These are phyloP conservation scores for Rhabdomys pumilio DNA, from an alignment of 2,797 vertebrate species.

Conservation along the genomic window DNA sequence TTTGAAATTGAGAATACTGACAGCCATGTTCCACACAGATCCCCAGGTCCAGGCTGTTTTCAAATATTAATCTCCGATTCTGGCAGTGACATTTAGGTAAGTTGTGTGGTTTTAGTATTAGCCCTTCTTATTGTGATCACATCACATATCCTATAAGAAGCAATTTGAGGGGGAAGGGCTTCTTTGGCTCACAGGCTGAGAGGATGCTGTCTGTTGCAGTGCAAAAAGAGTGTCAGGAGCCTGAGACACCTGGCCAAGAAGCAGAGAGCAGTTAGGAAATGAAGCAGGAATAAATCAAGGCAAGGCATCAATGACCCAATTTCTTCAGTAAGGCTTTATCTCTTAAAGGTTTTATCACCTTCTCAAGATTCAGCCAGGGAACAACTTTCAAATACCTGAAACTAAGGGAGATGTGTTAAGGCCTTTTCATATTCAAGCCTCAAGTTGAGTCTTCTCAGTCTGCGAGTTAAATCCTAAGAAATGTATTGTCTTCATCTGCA, in stretches of 20 bases:
- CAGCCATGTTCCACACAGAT: not conserved
- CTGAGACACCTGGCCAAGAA: not conserved
- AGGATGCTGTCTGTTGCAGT: not conserved
- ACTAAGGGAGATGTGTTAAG: not conserved
- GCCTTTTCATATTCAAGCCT: not conserved
- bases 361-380: not conserved
- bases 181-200: not conserved
- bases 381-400: not conserved
- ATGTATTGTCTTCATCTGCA: not conserved
- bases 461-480: no score
- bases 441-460: not conserved
- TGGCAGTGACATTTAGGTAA: not conserved
- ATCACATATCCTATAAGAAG: not conserved
- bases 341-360: not conserved
- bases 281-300: not conserved
- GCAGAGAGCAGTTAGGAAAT: not conserved
- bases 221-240: no score
- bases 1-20: not conserved
- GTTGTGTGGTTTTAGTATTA: not conserved
- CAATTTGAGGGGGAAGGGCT: not conserved
- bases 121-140: not conserved
- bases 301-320: no score
- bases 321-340: not conserved
- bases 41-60: not conserved
- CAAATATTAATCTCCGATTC: not conserved